phyloP scores from a whole-genome alignment of 2,797 vertebrate species.

The Phrynocephalus forsythii region DNA sequence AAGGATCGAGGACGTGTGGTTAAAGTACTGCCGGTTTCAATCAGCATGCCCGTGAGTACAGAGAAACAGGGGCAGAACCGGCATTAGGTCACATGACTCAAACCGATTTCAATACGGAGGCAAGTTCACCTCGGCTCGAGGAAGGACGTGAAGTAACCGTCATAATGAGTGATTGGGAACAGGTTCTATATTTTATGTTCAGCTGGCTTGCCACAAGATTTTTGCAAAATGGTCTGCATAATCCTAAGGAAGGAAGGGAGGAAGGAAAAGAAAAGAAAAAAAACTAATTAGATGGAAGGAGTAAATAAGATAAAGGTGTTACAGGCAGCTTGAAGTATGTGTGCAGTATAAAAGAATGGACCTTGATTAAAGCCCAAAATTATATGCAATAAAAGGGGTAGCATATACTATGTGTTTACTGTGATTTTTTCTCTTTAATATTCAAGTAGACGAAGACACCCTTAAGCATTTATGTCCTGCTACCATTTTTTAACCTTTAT shows the following conservation, averaged over 20 bases:
- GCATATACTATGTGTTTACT: constrained; percentile 19
- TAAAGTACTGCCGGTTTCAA: no score
- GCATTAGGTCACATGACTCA: no score
- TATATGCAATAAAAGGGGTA: constrained; percentile 28
- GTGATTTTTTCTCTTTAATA: constrained; percentile 59
- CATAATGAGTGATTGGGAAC: no score
- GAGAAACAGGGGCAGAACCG: no score
- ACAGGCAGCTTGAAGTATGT: constrained; percentile 47
- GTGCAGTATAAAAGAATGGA: constrained; percentile 38
- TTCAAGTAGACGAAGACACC: constrained; percentile 48
- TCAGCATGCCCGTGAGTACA: no score
- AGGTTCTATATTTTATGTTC: constrained; percentile 46
- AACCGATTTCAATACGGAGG: no score
- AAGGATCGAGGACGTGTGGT: no score
- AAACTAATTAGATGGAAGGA: neutral
- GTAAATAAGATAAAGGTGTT: constrained; percentile 51
- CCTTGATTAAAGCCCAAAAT: constrained; percentile 27
- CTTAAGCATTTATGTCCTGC: constrained; percentile 57
- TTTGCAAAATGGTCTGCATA: constrained; percentile 49
- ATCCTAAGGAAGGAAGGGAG: constrained; percentile 54
- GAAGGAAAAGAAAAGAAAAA: constrained; percentile 22
- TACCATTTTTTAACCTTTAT: constrained; percentile 50
- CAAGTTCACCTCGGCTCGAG: no score
- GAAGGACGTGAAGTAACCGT: no score
- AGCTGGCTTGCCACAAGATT: constrained; percentile 44